Evolutionary conservation across 2,797 vertebrate species (phyloP).

Genomic region (Muscicapa striata): DNA sequence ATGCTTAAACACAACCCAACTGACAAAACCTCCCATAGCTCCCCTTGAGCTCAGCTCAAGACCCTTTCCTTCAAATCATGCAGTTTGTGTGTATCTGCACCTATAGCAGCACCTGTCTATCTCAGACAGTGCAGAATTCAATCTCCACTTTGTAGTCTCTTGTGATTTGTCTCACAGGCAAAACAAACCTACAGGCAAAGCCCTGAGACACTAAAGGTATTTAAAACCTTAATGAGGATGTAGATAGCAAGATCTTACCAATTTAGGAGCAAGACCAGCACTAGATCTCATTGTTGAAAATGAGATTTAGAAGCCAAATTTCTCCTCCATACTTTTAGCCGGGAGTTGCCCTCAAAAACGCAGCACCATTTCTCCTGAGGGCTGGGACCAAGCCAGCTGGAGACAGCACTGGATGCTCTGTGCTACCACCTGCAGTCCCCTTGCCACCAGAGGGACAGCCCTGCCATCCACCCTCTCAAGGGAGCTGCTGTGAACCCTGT

Average conservation of each 20-base stretch:
- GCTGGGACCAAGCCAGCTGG: neutral
- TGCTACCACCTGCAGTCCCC: conserved; percentile 16
- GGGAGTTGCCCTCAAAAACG: neutral
- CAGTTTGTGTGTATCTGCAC: neutral
- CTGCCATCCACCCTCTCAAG: neutral
- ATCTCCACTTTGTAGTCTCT: neutral
- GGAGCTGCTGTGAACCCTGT: fast-evolving
- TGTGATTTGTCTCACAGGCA: neutral
- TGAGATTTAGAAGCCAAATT: neutral
- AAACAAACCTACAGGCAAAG: neutral
- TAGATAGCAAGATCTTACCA: neutral
- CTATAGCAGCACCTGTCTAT: neutral
- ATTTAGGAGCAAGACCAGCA: neutral
- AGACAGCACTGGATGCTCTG: neutral
- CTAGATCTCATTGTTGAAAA: neutral
- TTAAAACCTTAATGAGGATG: neutral
- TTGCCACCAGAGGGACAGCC: neutral
- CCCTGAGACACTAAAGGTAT: neutral
- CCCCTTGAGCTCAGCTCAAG: neutral
- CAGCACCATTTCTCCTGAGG: neutral
- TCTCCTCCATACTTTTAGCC: neutral
- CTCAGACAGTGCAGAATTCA: neutral
- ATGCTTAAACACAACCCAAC: neutral
- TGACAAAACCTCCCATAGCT: neutral
- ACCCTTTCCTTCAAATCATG: neutral